phyloP scores from a whole-genome alignment of 2,113 vertebrate species.

The Gopherus flavomarginatus region DNA sequence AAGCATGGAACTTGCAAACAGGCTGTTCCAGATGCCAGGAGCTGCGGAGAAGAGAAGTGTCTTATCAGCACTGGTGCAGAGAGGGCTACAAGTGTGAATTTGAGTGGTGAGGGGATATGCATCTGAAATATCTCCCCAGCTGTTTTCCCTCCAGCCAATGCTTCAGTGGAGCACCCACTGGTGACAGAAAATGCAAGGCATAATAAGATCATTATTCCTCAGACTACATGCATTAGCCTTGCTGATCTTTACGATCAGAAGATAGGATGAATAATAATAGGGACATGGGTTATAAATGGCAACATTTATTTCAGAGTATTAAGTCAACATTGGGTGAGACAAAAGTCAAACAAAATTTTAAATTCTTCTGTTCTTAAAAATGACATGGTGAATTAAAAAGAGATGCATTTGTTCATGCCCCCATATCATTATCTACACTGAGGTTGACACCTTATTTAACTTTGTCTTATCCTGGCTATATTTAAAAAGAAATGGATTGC shows the following conservation, averaged over 20 bases:
- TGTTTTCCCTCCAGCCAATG: background rate
- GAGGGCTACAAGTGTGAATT: background rate
- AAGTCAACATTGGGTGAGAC: background rate
- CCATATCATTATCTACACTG: background rate
- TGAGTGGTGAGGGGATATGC: background rate
- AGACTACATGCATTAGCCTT: slow-evolving; percentile 33
- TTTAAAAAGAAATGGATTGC: background rate
- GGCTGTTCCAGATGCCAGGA: slow-evolving; percentile 71
- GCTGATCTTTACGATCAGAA: slow-evolving; percentile 13
- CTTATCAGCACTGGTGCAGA: background rate
- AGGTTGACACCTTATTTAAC: background rate
- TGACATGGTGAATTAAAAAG: background rate
- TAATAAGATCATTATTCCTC: slow-evolving; percentile 45
- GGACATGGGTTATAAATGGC: background rate
- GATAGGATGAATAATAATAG: slow-evolving; percentile 28
- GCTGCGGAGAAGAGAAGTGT: slow-evolving; percentile 48
- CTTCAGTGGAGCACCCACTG: background rate
- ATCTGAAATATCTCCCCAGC: slow-evolving; percentile 3
- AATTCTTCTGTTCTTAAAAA: background rate
- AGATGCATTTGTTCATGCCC: background rate
- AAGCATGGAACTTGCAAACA: slow-evolving; percentile 69
- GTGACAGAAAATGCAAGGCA: slow-evolving; percentile 29
- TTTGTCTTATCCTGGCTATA: background rate
- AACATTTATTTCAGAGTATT: background rate
- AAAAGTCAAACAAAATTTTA: background rate